Evolutionary conservation across 1,140 invertebrate genomes (phyloP), one percentile per base, ranked within the genome.

Genomic region (Drosophila asahinai): DNA sequence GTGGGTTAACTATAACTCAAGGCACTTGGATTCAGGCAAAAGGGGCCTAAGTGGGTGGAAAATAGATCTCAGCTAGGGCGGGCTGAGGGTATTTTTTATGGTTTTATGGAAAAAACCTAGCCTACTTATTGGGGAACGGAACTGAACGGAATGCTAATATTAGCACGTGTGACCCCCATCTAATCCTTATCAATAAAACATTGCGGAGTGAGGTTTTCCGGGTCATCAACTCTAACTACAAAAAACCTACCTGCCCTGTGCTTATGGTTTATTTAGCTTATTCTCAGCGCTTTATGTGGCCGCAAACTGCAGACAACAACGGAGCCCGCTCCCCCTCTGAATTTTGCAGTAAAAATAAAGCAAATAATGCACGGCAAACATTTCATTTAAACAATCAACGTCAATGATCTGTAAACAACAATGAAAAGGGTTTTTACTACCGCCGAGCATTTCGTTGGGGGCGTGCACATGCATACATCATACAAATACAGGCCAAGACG

Each of bases 341-440:
- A 64, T 68, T 81, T 83, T 65, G 72, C 68, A 66, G 72, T 49
- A 70, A 60, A 89, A 83, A 89, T 81, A 82, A 86, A 74, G 79
- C 81, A 90, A 89, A 90, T 81, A 89, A 81, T 89, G 86, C 81
- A 90, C 71, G 27, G 86, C 81, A 91, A 91, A 91, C 86, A 90
- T 90, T 90, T 90, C 86, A 90, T 90, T 90, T 90, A 91, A 90
- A 90, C 86, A 90, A 90, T 90, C 86, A 90, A 91, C 86, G 86
- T 90, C 86, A 90, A 91, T 90, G 86, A 90, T 90, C 86, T 90
- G 86, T 91, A 90, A 90, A 90, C 82, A 90, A 83, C 82, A 91
- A 86, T 90, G 81, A 86, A 90, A 89, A 86, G 81, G 86, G 81
- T 76, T 90, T 86, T 82, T 80, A 66, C 70, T 58, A 30, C 57